A percentile compares a stretch with the other conserved stretches of the same genome.
phyloP scores from a whole-genome alignment of 2,113 vertebrate species.

The Micronisus gabar region DNA sequence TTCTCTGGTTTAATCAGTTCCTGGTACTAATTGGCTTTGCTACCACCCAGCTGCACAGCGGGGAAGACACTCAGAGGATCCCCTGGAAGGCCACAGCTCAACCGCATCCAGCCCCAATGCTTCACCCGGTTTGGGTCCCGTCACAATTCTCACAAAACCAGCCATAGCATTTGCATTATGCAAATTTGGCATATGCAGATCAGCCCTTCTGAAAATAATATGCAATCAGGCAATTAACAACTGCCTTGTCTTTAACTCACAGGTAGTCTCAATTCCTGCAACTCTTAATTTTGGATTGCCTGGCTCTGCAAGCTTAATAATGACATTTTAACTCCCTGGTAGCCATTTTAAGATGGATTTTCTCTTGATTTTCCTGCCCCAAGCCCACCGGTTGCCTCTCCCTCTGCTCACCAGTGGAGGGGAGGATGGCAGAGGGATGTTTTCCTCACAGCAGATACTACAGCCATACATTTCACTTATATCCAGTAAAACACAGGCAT shows the following conservation, averaged over 20 bases:
- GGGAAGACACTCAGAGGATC: not conserved
- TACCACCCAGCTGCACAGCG: fast-evolving
- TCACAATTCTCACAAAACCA: not conserved
- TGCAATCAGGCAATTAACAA: slow-evolving; percentile 47
- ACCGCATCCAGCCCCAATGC: not conserved
- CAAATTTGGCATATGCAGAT: slow-evolving; percentile 50
- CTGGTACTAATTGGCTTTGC: not conserved
- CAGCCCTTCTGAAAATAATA: slow-evolving; percentile 20
- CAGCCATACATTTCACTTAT: slow-evolving; percentile 74
- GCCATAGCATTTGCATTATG: slow-evolving; percentile 17
- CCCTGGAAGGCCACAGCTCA: not conserved
- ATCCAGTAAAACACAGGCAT: slow-evolving; percentile 71
- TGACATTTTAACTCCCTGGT: not conserved
- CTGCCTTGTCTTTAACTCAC: not conserved
- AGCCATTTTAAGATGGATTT: not conserved
- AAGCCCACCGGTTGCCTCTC: not conserved
- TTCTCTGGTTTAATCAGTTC: not conserved
- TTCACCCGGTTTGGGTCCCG: fast-evolving
- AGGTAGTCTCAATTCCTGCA: slow-evolving; percentile 10
- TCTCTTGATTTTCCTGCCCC: not conserved
- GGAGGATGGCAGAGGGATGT: not conserved
- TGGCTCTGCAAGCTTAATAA: not conserved
- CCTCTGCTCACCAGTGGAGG: not conserved
- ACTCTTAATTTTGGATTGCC: not conserved
- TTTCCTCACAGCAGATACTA: not conserved